Percentiles rank a stretch among this genome's conserved stretches.
Evolutionary conservation across 2,888 invertebrate genomes (phyloP).

Genomic region (Mesopsocus fuscifrons): DNA sequence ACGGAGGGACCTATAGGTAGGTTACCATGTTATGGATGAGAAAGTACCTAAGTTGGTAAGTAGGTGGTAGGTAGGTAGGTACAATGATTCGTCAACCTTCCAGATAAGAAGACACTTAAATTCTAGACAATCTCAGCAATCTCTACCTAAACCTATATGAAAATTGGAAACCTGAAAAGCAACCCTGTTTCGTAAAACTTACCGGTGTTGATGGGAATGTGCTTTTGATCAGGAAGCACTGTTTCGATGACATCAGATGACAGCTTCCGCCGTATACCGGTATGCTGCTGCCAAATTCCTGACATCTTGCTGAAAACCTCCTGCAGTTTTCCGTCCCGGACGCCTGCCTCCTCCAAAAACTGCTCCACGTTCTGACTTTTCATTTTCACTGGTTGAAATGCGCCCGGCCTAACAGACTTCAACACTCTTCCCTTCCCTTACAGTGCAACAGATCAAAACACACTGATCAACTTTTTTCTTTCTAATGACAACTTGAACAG

Average conservation of each 20-base stretch:
- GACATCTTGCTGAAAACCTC: slow-evolving; percentile 15
- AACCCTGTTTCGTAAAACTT: too few relatives aligned
- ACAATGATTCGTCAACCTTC: too few relatives aligned
- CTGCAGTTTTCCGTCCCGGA: slow-evolving; percentile 14
- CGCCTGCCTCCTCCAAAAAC: slow-evolving; percentile 15
- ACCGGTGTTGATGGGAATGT: slow-evolving; percentile 13
- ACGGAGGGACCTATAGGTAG: too few relatives aligned
- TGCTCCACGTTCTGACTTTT: slow-evolving; percentile 15
- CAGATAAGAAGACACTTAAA: too few relatives aligned
- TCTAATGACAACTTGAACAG: slow-evolving; percentile 8
- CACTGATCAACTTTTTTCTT: neutral
- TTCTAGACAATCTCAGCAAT: too few relatives aligned
- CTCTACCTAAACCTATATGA: too few relatives aligned
- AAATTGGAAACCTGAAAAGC: too few relatives aligned
- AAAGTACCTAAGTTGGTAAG: too few relatives aligned
- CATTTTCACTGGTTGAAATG: slow-evolving; percentile 12
- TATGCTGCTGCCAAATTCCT: slow-evolving; percentile 15
- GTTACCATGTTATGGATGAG: too few relatives aligned
- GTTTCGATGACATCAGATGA: slow-evolving; percentile 15
- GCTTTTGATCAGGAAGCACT: slow-evolving; percentile 14
- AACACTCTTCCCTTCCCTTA: too few relatives aligned
- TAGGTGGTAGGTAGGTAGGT: too few relatives aligned
- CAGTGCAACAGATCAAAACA: neutral
- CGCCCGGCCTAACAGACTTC: too few relatives aligned
- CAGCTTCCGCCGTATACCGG: slow-evolving; percentile 13